Percentiles rank a stretch among this genome's conserved stretches.
phyloP scores from a whole-genome alignment of 2,888 invertebrate species.

The Agrochola lychnidis region DNA sequence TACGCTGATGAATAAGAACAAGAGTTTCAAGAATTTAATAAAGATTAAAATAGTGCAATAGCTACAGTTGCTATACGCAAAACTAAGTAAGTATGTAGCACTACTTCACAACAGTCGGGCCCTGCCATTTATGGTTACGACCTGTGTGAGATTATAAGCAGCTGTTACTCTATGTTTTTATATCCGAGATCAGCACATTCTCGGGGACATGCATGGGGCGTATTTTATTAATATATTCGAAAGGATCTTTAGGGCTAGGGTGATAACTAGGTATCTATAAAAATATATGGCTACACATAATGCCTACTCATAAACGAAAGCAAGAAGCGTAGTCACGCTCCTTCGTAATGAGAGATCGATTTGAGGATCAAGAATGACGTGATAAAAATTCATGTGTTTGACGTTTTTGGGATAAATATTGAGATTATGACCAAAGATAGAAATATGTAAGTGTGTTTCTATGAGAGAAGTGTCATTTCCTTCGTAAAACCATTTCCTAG shows the following conservation, averaged over 20 bases:
- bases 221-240: constrained; percentile 59
- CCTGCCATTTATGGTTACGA: constrained; percentile 58
- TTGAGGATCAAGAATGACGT: constrained; percentile 36
- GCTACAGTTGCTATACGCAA: constrained; percentile 10
- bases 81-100: constrained; percentile 22
- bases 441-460: constrained; percentile 7
- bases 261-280: constrained; percentile 54
- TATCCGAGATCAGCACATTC: constrained; percentile 59
- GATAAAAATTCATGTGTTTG: constrained; percentile 54
- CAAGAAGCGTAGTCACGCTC: constrained; percentile 43
- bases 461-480: background rate
- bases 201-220: constrained; percentile 54
- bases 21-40: background rate
- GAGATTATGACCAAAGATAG: constrained; percentile 35
- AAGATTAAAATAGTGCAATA: background rate
- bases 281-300: constrained; percentile 53
- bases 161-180: constrained; percentile 63
- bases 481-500: constrained; percentile 1
- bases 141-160: constrained; percentile 58
- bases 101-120: constrained; percentile 30
- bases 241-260: constrained; percentile 54
- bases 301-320: constrained; percentile 42
- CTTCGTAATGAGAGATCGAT: constrained; percentile 39
- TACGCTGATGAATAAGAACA: background rate
- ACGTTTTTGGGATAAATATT: constrained; percentile 38